A percentile compares a stretch with the other conserved stretches of the same genome.
phyloP scores from a whole-genome alignment of 2,113 vertebrate species.

The Dermatemys mawii region DNA sequence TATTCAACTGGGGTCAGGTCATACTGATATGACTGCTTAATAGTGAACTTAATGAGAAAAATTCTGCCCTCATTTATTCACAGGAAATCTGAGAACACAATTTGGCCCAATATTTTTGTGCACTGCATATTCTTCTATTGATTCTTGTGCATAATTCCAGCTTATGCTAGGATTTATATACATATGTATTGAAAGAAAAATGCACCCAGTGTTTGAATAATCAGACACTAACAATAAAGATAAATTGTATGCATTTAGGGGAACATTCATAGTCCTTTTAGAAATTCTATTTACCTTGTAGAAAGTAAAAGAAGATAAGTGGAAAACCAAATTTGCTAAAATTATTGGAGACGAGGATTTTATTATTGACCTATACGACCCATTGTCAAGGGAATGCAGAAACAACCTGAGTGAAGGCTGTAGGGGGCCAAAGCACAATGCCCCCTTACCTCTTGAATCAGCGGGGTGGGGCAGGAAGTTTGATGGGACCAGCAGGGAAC shows the following conservation, averaged over 20 bases:
- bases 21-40: not conserved
- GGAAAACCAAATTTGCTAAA: not conserved
- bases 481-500: not conserved
- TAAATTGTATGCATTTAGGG: not conserved
- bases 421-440: fast-evolving
- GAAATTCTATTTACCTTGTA: not conserved
- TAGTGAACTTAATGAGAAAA: not conserved
- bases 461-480: not conserved
- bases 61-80: not conserved
- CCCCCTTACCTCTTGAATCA: not conserved
- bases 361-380: not conserved
- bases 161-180: not conserved
- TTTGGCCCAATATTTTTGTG: not conserved
- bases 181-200: not conserved
- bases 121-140: not conserved
- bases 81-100: not conserved
- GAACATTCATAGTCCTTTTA: not conserved
- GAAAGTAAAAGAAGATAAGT: not conserved
- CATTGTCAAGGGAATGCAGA: not conserved
- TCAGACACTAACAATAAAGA: not conserved
- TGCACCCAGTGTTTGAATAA: not conserved
- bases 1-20: not conserved
- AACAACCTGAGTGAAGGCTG: not conserved
- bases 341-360: not conserved
- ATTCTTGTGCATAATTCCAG: not conserved